These are phyloP conservation scores for Drosophila watanabei DNA, from an alignment of 1,140 invertebrate species.

Conservation along the genomic window DNA sequence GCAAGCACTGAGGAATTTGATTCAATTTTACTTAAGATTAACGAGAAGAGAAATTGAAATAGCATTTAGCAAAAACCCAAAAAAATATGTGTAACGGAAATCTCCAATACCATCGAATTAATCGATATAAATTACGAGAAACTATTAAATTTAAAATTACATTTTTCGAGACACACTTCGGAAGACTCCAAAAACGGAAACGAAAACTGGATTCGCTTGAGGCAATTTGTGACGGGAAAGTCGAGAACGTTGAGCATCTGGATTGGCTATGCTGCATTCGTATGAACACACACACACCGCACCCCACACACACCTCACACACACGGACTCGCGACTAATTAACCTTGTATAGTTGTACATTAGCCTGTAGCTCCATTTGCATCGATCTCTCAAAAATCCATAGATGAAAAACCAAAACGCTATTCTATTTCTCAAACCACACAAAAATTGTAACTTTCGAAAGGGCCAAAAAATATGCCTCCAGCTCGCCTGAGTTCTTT, in stretches of 20 bases:
- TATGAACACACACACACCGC: conserved; percentile 19
- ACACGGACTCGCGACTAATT: conserved; percentile 6
- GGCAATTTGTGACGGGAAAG: conserved; percentile 31
- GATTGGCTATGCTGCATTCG: conserved; percentile 45
- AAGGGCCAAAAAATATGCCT: conserved; percentile 1
- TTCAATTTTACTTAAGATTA: conserved; percentile 85
- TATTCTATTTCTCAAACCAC: conserved; percentile 9
- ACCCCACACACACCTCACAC: conserved; percentile 1
- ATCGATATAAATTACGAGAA: conserved; percentile 26
- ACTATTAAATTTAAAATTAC: conserved; percentile 19
- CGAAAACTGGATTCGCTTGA: conserved; percentile 16
- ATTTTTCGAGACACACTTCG: conserved; percentile 42
- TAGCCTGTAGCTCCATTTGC: conserved; percentile 31
- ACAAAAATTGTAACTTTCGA: conserved; percentile 31
- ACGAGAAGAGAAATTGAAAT: conserved; percentile 77
- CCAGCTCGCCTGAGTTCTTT: conserved; percentile 15
- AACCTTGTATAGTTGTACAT: conserved; percentile 20
- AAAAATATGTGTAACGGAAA: conserved; percentile 17
- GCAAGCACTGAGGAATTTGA: conserved; percentile 86
- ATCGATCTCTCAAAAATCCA: conserved; percentile 2
- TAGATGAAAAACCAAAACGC: not conserved
- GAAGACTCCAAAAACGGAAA: not conserved
- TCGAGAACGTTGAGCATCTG: conserved; percentile 46
- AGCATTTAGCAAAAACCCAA: conserved; percentile 45
- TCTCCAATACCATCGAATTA: conserved; percentile 40